phyloP scores from a whole-genome alignment of 2,113 vertebrate genomes.

The Tyrannus savana region DNA sequence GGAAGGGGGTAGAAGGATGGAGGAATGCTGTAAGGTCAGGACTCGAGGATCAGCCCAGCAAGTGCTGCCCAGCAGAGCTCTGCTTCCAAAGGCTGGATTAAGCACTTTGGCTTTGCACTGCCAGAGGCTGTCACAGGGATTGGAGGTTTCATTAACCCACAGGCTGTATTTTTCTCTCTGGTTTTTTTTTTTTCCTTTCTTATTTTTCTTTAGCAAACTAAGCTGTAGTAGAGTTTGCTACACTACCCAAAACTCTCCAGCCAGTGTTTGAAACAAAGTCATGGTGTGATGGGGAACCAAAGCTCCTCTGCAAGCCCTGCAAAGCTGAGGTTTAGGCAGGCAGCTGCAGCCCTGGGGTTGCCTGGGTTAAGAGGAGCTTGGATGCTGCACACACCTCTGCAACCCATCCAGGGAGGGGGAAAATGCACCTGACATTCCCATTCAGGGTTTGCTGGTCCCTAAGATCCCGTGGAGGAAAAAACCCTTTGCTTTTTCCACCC shows the following conservation, averaged over 20 bases:
- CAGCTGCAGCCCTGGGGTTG: neutral
- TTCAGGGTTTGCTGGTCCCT: fast-evolving
- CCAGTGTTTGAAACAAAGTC: neutral
- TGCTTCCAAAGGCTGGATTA: neutral
- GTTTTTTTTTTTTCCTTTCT: neutral
- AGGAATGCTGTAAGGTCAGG: neutral
- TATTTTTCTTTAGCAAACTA: neutral
- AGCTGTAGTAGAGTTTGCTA: neutral
- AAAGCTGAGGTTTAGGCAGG: neutral
- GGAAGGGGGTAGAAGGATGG: neutral
- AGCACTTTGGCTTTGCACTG: neutral
- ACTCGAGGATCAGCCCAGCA: neutral
- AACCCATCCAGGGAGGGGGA: neutral
- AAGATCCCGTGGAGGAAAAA: fast-evolving
- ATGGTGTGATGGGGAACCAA: fast-evolving
- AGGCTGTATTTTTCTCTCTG: neutral
- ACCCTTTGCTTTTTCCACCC: neutral
- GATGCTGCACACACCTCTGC: neutral
- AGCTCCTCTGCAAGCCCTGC: neutral
- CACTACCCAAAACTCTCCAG: neutral
- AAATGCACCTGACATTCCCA: too few relatives aligned
- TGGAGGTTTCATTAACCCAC: neutral
- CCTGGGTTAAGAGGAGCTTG: fast-evolving
- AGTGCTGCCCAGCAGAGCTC: neutral
- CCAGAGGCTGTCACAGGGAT: neutral